A percentile compares a stretch with the other conserved stretches of the same genome.
These are phyloP conservation scores for Atethmia centrago DNA, from an alignment of 2,888 invertebrate genomes.

Conservation along the genomic window DNA sequence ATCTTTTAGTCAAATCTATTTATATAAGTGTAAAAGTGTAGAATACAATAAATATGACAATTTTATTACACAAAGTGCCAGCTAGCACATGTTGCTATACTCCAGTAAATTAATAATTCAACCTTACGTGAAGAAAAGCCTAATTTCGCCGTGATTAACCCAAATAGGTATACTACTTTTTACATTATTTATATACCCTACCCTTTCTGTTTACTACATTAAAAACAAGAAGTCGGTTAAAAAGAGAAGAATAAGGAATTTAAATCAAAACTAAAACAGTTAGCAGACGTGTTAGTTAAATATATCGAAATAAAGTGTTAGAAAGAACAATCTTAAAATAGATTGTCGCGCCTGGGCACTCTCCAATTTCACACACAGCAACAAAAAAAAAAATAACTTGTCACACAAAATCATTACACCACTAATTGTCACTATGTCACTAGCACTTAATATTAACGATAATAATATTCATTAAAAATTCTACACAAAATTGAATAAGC, in stretches of 20 bases:
- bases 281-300: conserved; percentile 58
- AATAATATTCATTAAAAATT: conserved; percentile 37
- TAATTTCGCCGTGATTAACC: no score
- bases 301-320: conserved; percentile 60
- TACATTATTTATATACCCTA: no score
- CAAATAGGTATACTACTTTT: no score
- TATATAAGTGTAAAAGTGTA: no score
- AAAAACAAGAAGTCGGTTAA: no score
- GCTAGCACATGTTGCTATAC: no score
- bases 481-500: conserved; percentile 16
- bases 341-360: conserved; percentile 69
- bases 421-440: conserved; percentile 65
- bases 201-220: no score
- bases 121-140: no score
- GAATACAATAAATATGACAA: no score
- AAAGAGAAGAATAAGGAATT: background rate
- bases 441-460: conserved; percentile 55
- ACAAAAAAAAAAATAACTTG: conserved; percentile 60
- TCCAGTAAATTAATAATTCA: no score
- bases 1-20: no score
- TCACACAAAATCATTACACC: conserved; percentile 59
- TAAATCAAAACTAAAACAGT: conserved; percentile 6
- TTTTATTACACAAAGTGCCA: no score
- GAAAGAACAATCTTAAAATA: conserved; percentile 71
- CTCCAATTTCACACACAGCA: conserved; percentile 70